Evolutionary conservation across 2,113 vertebrate genomes (phyloP).

Genomic region (Rostratula benghalensis): DNA sequence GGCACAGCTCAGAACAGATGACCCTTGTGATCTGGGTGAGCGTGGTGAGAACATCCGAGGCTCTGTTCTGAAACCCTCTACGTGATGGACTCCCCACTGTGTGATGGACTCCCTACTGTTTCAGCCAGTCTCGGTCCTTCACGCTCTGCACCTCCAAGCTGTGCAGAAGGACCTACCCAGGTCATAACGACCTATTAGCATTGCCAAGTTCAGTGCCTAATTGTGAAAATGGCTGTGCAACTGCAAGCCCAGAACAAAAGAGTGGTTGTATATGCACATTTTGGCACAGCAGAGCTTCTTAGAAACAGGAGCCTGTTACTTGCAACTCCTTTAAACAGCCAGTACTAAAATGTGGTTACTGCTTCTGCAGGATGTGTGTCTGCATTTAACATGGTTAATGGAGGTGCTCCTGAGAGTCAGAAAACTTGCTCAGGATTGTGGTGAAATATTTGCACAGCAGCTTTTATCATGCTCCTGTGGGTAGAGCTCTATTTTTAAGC

Average conservation of each 20-base stretch:
- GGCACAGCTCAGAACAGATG: neutral
- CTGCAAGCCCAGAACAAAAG: neutral
- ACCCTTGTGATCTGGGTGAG: neutral
- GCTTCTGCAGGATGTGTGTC: neutral
- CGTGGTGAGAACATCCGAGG: neutral
- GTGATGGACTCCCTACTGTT: neutral
- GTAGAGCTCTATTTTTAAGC: neutral
- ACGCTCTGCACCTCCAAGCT: neutral
- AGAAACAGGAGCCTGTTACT: neutral
- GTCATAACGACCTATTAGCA: rapidly evolving
- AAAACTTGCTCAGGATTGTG: neutral
- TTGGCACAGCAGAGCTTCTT: neutral
- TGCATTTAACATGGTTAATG: neutral
- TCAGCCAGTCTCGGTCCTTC: neutral
- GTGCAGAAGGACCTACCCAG: neutral
- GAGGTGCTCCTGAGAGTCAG: neutral
- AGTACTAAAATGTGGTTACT: neutral
- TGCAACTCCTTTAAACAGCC: neutral
- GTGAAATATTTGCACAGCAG: neutral
- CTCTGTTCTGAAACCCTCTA: neutral
- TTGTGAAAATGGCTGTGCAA: neutral
- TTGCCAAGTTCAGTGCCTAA: neutral
- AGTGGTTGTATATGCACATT: neutral
- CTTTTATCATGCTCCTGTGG: neutral
- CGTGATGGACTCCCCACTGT: rapidly evolving